These are phyloP conservation scores for Aramus guarauna DNA, from an alignment of 2,113 vertebrate species.

Conservation along the genomic window DNA sequence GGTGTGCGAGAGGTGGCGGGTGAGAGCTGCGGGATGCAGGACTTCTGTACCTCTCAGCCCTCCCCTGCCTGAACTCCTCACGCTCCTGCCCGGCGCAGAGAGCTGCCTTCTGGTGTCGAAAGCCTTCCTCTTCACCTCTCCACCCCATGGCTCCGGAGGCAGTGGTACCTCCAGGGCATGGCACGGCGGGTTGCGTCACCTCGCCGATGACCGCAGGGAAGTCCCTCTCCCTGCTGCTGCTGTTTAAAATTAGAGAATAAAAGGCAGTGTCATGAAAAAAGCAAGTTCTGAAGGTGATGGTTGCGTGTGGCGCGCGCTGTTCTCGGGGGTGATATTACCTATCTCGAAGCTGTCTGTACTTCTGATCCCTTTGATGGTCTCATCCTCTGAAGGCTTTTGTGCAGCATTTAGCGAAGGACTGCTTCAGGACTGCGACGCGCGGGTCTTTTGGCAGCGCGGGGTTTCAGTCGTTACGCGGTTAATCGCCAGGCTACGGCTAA, in stretches of 20 bases:
- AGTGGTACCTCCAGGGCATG: not conserved
- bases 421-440: not conserved
- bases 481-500: not conserved
- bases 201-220: not conserved
- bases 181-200: fast-evolving
- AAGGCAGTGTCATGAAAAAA: not conserved
- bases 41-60: not conserved
- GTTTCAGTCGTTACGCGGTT: not conserved
- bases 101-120: not conserved
- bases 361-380: not conserved
- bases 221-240: not conserved
- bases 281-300: not conserved
- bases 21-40: not conserved
- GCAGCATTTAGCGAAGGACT: not conserved
- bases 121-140: not conserved
- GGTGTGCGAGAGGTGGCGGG: fast-evolving
- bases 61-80: not conserved
- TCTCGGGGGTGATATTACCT: not conserved
- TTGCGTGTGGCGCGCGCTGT: not conserved
- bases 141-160: not conserved
- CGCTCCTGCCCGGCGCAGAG: not conserved
- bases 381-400: not conserved
- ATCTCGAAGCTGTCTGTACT: not conserved
- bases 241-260: not conserved
- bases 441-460: not conserved